Conservation (phyloP, 30 jellyfish, hydroid and myxozoan genomes). For the Calvadosia cruxmelitensis region DNA sequence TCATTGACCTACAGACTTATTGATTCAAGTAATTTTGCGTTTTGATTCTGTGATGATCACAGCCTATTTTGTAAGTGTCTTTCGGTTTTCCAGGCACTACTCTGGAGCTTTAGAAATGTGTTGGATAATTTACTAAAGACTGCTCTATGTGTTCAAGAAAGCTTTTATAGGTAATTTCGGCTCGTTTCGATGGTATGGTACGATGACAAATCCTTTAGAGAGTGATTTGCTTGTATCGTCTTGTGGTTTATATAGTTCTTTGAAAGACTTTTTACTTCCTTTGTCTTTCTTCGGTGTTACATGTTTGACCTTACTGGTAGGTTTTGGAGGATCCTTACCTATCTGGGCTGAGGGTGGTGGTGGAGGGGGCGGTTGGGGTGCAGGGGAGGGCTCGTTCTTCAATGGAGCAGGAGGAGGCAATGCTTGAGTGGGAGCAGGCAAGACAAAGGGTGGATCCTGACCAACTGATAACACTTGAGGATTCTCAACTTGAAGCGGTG, state of each 20-base stretch:
- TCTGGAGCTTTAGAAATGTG: too few species aligned
- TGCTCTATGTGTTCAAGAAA: too few species aligned
- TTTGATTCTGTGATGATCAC: too few species aligned
- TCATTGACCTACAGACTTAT: too few species aligned
- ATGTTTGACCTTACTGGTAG: neutral
- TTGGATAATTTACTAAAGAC: too few species aligned
- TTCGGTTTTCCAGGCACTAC: too few species aligned
- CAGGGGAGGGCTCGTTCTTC: slow-evolving; percentile 12
- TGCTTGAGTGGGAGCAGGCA: slow-evolving; percentile 21
- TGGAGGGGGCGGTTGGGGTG: slow-evolving; percentile 5
- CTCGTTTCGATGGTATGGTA: neutral
- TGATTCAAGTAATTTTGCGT: too few species aligned
- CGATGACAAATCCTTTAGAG: neutral
- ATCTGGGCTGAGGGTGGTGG: slow-evolving; percentile 11
- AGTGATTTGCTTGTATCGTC: neutral
- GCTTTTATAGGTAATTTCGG: neutral
- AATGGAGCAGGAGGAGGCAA: slow-evolving; percentile 29
- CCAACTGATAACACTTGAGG: slow-evolving; percentile 26
- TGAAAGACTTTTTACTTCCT: neutral
- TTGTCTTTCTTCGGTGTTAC: neutral
- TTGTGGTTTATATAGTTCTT: neutral
- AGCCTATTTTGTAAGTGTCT: too few species aligned
- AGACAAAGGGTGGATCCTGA: slow-evolving; percentile 21
- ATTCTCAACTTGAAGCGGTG: slow-evolving; percentile 19
- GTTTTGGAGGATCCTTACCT: neutral